These are phyloP conservation scores for Rhinichthys osculus DNA, from an alignment of 2,797 vertebrate species.

Conservation along the genomic window DNA sequence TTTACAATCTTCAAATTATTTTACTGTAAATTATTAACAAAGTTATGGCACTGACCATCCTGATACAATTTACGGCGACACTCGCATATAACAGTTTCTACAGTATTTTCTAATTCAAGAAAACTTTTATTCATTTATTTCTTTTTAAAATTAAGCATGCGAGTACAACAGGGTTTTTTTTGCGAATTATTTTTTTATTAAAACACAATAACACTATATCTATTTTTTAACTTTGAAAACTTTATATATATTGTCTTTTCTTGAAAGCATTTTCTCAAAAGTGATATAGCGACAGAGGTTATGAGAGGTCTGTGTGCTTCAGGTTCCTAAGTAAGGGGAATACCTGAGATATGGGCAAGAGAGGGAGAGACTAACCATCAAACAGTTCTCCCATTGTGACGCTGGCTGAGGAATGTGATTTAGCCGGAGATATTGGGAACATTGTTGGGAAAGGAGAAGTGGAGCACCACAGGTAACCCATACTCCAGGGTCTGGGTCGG, in stretches of 20 bases:
- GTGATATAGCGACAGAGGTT: constrained; percentile 31
- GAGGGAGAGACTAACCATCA: constrained; percentile 68
- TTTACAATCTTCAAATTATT: background rate
- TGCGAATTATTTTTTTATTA: background rate
- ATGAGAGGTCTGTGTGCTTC: constrained; percentile 65
- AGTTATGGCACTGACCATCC: background rate
- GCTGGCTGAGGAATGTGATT: constrained; percentile 76
- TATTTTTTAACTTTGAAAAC: background rate
- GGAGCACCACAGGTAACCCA: constrained; percentile 62
- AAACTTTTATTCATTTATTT: background rate
- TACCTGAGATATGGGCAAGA: constrained; percentile 72
- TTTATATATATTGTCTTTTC: background rate
- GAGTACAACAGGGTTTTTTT: background rate
- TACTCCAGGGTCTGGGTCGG: constrained; percentile 51
- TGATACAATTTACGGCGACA: background rate
- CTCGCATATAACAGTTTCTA: background rate
- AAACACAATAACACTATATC: background rate
- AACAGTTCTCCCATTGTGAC: constrained; percentile 80
- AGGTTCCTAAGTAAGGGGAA: constrained; percentile 75
- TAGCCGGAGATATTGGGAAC: constrained; percentile 70
- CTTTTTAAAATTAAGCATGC: background rate
- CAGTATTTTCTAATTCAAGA: background rate
- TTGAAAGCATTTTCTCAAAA: background rate
- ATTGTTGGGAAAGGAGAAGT: constrained; percentile 49
- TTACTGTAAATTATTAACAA: constrained; percentile 11